Base-by-base conservation (phyloP, 2,888 invertebrate species). In the Orthonychiurus folsomi region DNA sequence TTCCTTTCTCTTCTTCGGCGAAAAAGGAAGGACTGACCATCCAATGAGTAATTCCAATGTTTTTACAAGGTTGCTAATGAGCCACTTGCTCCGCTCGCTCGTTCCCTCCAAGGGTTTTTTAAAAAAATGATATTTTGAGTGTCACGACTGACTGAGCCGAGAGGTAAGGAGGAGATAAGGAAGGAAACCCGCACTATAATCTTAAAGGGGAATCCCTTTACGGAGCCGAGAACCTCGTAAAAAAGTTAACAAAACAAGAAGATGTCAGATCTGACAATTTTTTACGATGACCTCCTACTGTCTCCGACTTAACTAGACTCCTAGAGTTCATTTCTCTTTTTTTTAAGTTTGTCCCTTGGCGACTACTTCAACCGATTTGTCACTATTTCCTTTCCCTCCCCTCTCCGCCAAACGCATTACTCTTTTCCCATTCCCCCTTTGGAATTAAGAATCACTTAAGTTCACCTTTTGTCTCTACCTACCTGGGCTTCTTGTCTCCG, bases 41-140 rank as follows among this genome's bases (percentile, higher is more conserved):
- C n/a, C 15, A 56, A 56, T n/a, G 56, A 25, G 26, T 47, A 57
- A 57, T 47, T 47, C 24, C 47, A 21, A 47, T 59, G 50, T 59
- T 50, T 59, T 47, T 50, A 59, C 59, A 59, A 59, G 59, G 48
- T n/a, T 59, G 59, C 59, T 59, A 59, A 59, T 59, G 59, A 59
- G 48, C 24, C 59, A 21, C 50, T 47, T n/a, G 21, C 50, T 23
- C 50, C 48, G 12, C n/a, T 21, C 18, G 9, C 25, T 18, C 18
- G 25, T 18, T 24, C 23, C 15, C 23, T 24, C 54, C 54, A 12
- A 23, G 23, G 21, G 18, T 54, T 21, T 23, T 24, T 54, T 54
- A 37, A 37, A 37, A 15, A 37, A 37, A 37, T 37, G 37, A 37
- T 37, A 37, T 37, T 37, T 37, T 37, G 37, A 37, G 37, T 37